phyloP scores from a whole-genome alignment of 2,888 invertebrate species.

The Elysia crispata region DNA sequence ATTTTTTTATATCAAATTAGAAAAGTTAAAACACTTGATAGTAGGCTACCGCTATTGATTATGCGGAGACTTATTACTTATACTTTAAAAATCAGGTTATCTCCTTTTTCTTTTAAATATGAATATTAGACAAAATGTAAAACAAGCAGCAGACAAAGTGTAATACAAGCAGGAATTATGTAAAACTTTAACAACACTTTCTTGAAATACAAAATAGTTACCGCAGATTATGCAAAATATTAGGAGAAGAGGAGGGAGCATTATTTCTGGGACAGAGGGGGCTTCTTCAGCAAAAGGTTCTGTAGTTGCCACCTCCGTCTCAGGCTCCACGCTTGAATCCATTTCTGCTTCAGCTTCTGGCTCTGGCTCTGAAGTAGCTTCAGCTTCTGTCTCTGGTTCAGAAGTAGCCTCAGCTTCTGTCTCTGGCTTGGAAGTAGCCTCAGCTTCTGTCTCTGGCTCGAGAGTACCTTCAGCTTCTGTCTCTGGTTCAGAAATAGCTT shows the following conservation, averaged over 20 bases:
- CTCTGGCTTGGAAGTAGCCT: slow-evolving; percentile 45
- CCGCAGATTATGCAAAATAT: slow-evolving; percentile 55
- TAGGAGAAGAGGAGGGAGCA: slow-evolving; percentile 58
- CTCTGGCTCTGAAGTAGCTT: slow-evolving; percentile 39
- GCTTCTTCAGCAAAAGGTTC: slow-evolving; percentile 44
- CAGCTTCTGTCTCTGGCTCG: slow-evolving; percentile 47
- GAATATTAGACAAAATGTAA: no score
- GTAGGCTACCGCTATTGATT: no score
- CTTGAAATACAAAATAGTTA: slow-evolving; percentile 40
- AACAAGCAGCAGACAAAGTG: no score
- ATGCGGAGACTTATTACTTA: no score
- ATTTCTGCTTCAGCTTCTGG: slow-evolving; percentile 43
- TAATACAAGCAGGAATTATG: no score
- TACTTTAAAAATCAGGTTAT: no score
- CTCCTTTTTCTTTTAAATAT: no score
- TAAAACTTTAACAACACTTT: no score
- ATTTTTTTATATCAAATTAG: no score
- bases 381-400: slow-evolving; percentile 49
- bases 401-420: slow-evolving; percentile 43
- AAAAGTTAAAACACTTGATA: no score
- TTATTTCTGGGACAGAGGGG: slow-evolving; percentile 53
- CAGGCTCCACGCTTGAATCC: slow-evolving; percentile 42
- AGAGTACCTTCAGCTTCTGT: slow-evolving; percentile 38
- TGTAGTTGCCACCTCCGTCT: slow-evolving; percentile 7
- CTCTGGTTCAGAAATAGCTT: slow-evolving; percentile 44